Percentiles rank a stretch among this genome's conserved stretches.
Conservation (phyloP, 2,797 vertebrate species). For the Cossypha dichroa region DNA sequence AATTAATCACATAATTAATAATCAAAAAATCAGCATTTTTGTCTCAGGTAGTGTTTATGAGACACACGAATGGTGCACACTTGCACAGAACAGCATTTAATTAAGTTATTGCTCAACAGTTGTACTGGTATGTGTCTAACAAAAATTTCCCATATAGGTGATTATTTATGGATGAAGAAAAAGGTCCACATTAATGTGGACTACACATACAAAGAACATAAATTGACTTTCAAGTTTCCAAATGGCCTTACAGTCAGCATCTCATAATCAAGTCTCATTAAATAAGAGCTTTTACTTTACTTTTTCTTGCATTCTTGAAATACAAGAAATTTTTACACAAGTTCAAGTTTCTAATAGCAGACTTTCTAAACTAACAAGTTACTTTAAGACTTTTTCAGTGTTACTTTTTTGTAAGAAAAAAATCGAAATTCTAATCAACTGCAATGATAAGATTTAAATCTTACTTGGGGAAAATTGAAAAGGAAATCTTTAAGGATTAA, state of each 20-base stretch:
- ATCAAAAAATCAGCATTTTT: neutral
- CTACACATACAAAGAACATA: neutral
- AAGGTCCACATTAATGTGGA: neutral
- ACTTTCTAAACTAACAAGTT: neutral
- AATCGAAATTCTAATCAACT: neutral
- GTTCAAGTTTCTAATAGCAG: neutral
- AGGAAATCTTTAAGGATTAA: neutral
- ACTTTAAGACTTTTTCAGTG: neutral
- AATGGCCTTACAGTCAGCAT: neutral
- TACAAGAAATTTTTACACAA: neutral
- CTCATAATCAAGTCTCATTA: neutral
- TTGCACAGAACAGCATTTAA: neutral
- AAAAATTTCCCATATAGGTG: neutral
- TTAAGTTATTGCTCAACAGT: neutral
- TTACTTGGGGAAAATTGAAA: neutral
- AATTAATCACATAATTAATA: neutral
- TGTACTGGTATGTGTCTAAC: neutral
- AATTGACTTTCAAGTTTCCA: neutral
- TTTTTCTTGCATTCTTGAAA: neutral
- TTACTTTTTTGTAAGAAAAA: neutral
- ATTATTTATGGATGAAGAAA: neutral
- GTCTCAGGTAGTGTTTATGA: neutral
- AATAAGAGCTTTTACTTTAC: neutral
- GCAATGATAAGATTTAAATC: neutral
- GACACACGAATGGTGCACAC: accelerated